phyloP scores from a whole-genome alignment of 2,888 invertebrate genomes.

The Nemotelus pantherinus region DNA sequence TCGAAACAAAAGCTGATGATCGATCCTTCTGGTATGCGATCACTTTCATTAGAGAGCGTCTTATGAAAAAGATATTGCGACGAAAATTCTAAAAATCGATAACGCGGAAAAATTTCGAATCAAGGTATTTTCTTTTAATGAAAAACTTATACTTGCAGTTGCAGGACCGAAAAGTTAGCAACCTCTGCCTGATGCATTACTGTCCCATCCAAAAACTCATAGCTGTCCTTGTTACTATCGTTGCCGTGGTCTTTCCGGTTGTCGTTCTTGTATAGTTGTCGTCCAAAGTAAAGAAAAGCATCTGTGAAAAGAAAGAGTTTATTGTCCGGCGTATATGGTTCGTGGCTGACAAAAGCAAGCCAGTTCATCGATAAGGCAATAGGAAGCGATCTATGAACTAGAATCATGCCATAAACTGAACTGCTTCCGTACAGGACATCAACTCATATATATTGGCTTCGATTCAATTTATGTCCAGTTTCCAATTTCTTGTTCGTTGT shows the following conservation, averaged over 20 bases:
- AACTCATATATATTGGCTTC: constrained; percentile 24
- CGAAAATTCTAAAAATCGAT: too few relatives aligned
- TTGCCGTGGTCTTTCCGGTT: too few relatives aligned
- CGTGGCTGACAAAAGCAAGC: neutral
- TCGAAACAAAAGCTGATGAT: neutral
- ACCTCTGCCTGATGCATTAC: too few relatives aligned
- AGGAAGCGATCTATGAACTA: constrained; percentile 18
- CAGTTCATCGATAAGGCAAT: constrained; percentile 24
- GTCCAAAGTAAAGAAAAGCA: constrained; percentile 8
- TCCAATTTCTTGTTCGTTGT: neutral
- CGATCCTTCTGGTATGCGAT: neutral
- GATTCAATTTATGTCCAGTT: constrained; percentile 37
- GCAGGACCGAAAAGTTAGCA: neutral
- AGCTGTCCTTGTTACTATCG: too few relatives aligned
- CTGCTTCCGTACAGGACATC: constrained; percentile 19
- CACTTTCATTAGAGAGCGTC: too few relatives aligned
- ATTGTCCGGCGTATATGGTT: constrained; percentile 8
- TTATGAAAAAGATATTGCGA: too few relatives aligned
- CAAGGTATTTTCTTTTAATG: too few relatives aligned
- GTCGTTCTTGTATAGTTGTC: constrained; percentile 18
- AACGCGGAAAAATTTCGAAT: too few relatives aligned
- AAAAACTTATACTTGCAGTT: neutral
- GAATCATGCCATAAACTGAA: constrained; percentile 16
- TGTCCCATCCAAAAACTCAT: too few relatives aligned
- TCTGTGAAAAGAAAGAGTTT: constrained; percentile 36